phyloP scores from a whole-genome alignment of 2,888 invertebrate species.

The Arge pagana region DNA sequence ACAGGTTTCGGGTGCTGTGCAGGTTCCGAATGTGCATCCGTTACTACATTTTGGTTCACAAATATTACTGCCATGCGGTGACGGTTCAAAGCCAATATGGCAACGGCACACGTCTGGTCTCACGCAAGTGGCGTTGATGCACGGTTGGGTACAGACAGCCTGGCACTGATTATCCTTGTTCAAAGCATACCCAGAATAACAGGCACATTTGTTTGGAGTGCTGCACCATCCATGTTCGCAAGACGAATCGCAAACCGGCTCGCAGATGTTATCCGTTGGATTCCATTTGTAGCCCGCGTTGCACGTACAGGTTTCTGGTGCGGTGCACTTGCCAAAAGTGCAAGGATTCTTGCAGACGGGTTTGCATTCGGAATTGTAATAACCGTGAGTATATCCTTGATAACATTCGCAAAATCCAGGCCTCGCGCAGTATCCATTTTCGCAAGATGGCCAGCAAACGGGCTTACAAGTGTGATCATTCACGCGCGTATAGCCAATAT shows the following conservation, averaged over 20 bases:
- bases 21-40: conserved; percentile 41
- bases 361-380: conserved; percentile 1
- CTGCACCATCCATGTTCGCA: conserved; percentile 52
- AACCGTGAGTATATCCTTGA: conserved; percentile 18
- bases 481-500: background rate
- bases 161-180: conserved; percentile 43
- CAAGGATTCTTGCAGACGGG: conserved; percentile 47
- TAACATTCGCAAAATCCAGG: conserved; percentile 56
- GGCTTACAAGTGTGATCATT: background rate
- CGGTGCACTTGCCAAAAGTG: conserved; percentile 52
- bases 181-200: conserved; percentile 52
- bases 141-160: conserved; percentile 47
- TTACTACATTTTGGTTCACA: conserved; percentile 43
- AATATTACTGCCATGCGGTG: conserved; percentile 27
- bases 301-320: conserved; percentile 56
- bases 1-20: conserved; percentile 35
- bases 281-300: conserved; percentile 23
- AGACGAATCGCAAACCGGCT: conserved; percentile 41
- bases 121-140: conserved; percentile 60
- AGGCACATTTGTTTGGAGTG: conserved; percentile 59
- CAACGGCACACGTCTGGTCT: conserved; percentile 58
- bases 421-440: conserved; percentile 52
- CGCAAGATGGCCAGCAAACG: conserved; percentile 41
- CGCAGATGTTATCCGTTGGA: conserved; percentile 33
- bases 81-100: conserved; percentile 33